These are phyloP conservation scores for Ursus arctos DNA, from an alignment of 2,113 vertebrate genomes.

Conservation along the genomic window DNA sequence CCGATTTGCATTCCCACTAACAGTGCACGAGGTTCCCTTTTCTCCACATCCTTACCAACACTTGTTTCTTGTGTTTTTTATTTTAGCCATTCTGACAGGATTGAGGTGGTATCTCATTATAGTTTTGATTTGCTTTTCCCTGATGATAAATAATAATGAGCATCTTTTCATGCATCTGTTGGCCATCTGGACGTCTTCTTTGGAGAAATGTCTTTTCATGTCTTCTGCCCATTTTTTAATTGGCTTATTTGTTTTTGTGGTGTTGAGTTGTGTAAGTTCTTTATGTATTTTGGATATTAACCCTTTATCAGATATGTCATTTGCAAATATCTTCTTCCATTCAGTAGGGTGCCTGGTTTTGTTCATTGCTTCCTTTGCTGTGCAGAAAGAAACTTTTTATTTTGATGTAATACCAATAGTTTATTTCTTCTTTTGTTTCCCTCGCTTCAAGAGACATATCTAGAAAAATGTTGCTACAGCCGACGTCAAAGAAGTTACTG, in stretches of 20 bases:
- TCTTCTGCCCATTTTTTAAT: neutral
- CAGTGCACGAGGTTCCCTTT: neutral
- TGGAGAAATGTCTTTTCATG: neutral
- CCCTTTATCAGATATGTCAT: neutral
- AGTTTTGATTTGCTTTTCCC: neutral
- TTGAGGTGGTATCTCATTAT: neutral
- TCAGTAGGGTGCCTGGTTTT: neutral
- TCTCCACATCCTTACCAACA: neutral
- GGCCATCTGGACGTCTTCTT: neutral
- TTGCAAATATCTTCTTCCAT: neutral
- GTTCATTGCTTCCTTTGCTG: neutral
- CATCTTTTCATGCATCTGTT: neutral
- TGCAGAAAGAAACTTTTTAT: neutral
- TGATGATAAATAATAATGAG: neutral
- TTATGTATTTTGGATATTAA: neutral
- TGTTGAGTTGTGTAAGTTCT: neutral
- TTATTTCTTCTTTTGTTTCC: neutral
- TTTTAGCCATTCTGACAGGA: neutral
- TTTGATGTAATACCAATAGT: neutral
- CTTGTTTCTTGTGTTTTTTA: neutral
- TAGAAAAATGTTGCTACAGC: neutral
- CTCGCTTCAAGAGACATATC: neutral
- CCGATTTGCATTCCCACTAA: neutral
- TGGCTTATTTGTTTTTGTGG: neutral
- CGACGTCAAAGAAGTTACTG: neutral